Evolutionary conservation across 92 coral and sea anemone species (phyloP), one percentile per base, ranked within the genome.

Genomic region (Pocillopora meandrina): DNA sequence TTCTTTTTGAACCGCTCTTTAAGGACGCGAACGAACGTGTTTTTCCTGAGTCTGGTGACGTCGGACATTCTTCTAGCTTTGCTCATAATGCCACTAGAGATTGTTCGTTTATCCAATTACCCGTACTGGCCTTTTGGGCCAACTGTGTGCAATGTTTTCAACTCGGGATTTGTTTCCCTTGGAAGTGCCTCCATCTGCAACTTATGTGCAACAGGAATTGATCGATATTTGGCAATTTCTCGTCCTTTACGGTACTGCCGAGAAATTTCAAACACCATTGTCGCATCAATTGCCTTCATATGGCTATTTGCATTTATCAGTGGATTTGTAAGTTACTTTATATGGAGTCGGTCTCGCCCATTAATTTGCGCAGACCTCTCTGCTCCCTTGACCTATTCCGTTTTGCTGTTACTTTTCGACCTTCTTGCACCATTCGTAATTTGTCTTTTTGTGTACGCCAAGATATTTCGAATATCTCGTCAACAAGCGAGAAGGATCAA

Each of bases 101-200:
- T 86, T 34, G 90, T 78, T 13, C 81, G 33, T 34, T 65, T 90
- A 63, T 21, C 75, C 1, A 14, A 71, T 59, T 56, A 68, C 62
- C 90, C 87, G 9, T 10, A 23, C 71, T 90, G 93, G 93, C 74
- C 90, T 49, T 71, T 90, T 60, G 93, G 93, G 61, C 75, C 35
- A 72, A 17, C 55, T 0, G 65, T 77, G 0, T 90, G 93, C 82
- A 82, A 73, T 56, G 35, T 82, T 67, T 90, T 90, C 88, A 88
- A 83, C 64, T 84, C 93, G 18, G 23, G 74, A 34, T 86, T 72
- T 64, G 90, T 78, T 17, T 83, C 81, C 26, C 70, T 90, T 72
- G 90, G 93, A 11, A 23, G 87, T 12, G 86, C 85, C 16, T 77
- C 88, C 5, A 69, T 87, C 21, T 82, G 74, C 62, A 71, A 81